Evolutionary conservation across 2,888 invertebrate species (phyloP).

Genomic region (Saturnia japonica): DNA sequence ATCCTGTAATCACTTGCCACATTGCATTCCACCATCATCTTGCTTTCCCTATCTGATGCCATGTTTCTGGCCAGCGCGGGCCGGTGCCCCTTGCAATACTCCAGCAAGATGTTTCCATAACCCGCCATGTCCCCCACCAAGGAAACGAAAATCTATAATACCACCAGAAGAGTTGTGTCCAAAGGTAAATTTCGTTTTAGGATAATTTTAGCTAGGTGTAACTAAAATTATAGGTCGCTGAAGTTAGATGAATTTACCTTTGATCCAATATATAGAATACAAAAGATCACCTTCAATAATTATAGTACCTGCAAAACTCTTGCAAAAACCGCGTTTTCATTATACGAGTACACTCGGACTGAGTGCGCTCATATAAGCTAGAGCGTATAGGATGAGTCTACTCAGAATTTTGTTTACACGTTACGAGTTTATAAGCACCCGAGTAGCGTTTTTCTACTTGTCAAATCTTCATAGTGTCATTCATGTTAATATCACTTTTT

Average conservation of each 20-base stretch:
- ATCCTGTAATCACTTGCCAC: conserved; percentile 62
- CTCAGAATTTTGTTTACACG: too few relatives aligned
- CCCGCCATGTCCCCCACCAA: conserved; percentile 62
- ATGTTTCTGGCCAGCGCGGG: conserved; percentile 68
- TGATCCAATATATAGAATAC: neutral
- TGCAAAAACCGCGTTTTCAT: too few relatives aligned
- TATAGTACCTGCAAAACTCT: neutral
- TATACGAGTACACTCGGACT: too few relatives aligned
- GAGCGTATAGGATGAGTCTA: too few relatives aligned
- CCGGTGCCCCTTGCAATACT: conserved; percentile 61
- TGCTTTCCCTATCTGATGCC: conserved; percentile 72
- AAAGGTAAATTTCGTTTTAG: conserved; percentile 22
- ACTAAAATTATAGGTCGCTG: neutral
- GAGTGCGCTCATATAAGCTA: too few relatives aligned
- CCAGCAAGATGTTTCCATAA: conserved; percentile 70
- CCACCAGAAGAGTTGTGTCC: conserved; percentile 42
- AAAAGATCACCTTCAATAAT: neutral
- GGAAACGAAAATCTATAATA: conserved; percentile 33
- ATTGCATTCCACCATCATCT: conserved; percentile 61
- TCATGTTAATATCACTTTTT: too few relatives aligned
- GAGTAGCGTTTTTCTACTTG: too few relatives aligned
- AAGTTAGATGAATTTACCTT: neutral
- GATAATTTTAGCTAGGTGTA: neutral
- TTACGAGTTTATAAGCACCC: too few relatives aligned
- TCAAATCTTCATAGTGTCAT: too few relatives aligned